phyloP scores from a whole-genome alignment of 2,797 vertebrate species.

The Arrhamphus sclerolepis region DNA sequence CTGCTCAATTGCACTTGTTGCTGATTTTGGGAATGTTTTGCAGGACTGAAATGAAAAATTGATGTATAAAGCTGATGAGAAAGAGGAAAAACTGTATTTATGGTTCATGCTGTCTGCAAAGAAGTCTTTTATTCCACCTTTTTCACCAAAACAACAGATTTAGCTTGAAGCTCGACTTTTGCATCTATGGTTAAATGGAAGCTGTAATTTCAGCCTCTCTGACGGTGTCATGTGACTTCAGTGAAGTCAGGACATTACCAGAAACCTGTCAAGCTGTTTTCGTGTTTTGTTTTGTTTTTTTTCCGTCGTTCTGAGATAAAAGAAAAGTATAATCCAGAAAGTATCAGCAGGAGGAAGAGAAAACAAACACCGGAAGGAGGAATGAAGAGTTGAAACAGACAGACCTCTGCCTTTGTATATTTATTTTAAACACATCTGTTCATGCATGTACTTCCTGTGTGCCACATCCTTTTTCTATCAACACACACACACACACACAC shows the following conservation, averaged over 20 bases:
- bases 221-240: too few species aligned
- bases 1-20: too few species aligned
- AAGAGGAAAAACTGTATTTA: too few species aligned
- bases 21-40: too few species aligned
- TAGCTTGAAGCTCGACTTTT: too few species aligned
- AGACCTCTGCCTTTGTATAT: conserved; percentile 2
- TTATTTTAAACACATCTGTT: conserved; percentile 5
- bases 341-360: not conserved
- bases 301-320: not conserved
- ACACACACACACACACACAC: conserved; percentile 19
- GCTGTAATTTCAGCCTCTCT: fast-evolving
- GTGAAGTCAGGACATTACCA: fast-evolving
- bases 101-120: too few species aligned
- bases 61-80: too few species aligned
- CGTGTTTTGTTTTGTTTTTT: too few species aligned
- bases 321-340: not conserved
- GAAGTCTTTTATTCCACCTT: too few species aligned
- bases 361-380: conserved; percentile 18
- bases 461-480: conserved; percentile 19
- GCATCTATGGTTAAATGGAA: not conserved
- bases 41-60: too few species aligned
- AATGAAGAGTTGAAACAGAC: conserved; percentile 21
- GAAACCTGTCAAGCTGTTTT: not conserved
- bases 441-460: not conserved
- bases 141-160: too few species aligned